A percentile compares a stretch with the other conserved stretches of the same genome.
Evolutionary conservation across 2,888 invertebrate genomes (phyloP).

Genomic region (Myopa testacea): DNA sequence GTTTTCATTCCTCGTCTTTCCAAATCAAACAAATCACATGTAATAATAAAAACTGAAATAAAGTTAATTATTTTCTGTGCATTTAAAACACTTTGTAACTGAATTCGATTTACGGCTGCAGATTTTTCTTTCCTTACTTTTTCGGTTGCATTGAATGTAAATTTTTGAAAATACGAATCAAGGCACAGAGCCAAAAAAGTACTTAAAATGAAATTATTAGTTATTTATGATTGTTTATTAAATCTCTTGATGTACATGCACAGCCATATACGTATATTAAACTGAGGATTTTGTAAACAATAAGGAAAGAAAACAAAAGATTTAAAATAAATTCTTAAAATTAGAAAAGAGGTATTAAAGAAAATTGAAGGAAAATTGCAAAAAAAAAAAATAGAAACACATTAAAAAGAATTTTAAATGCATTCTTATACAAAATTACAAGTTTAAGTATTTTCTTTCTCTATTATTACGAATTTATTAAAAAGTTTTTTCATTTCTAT

Average conservation of each 20-base stretch:
- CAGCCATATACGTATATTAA: not conserved
- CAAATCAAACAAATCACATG: too few species aligned
- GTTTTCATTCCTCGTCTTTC: too few species aligned
- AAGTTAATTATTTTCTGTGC: too few species aligned
- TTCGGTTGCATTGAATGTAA: not conserved
- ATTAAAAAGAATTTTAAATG: not conserved
- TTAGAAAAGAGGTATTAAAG: not conserved
- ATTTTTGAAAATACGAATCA: not conserved
- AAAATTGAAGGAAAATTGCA: not conserved
- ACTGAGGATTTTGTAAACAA: not conserved
- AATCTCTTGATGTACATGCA: not conserved
- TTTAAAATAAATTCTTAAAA: not conserved
- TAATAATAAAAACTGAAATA: too few species aligned
- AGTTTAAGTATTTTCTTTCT: not conserved
- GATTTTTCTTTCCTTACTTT: not conserved
- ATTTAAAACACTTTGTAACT: too few species aligned
- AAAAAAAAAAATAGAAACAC: not conserved
- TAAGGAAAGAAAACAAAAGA: not conserved
- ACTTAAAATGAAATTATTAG: conserved; percentile 3
- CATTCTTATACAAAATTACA: not conserved
- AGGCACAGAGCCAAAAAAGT: conserved; percentile 10
- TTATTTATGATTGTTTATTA: not conserved
- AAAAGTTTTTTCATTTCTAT: not conserved
- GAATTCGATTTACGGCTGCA: too few species aligned
- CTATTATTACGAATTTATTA: not conserved